Evolutionary conservation across 2,113 vertebrate species (phyloP).

Genomic region (Tenebrosternarchus preto): DNA sequence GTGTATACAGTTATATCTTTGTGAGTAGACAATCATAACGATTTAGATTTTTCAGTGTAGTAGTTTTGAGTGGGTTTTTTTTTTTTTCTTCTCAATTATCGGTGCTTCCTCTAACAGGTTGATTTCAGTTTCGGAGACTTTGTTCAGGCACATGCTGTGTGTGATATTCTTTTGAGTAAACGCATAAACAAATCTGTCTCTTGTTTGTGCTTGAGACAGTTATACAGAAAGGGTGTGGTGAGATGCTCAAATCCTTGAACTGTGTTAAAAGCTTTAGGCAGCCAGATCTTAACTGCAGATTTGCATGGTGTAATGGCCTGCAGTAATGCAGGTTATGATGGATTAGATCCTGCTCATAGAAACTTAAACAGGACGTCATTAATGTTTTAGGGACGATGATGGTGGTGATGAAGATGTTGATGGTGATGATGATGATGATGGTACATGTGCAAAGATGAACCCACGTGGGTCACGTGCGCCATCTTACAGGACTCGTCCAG

Average conservation of each 20-base stretch:
- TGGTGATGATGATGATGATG: slow-evolving; percentile 43
- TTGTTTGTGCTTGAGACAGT: not conserved
- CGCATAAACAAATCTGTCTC: not conserved
- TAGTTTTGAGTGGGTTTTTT: not conserved
- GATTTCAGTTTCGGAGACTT: not conserved
- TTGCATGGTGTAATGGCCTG: slow-evolving; percentile 50
- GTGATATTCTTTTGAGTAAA: not conserved
- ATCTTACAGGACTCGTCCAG: too few species aligned
- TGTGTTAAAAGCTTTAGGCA: slow-evolving; percentile 53
- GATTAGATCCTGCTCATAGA: slow-evolving; percentile 30
- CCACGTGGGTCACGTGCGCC: not conserved
- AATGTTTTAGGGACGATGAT: slow-evolving; percentile 51
- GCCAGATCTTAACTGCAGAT: slow-evolving; percentile 45
- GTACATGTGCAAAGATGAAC: slow-evolving; percentile 27
- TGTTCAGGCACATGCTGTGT: not conserved
- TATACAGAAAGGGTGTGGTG: slow-evolving; percentile 2
- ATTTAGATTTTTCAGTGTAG: not conserved
- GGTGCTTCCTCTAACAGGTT: not conserved
- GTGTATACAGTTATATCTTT: too few species aligned
- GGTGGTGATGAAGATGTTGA: slow-evolving; percentile 35
- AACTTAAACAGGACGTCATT: slow-evolving; percentile 49
- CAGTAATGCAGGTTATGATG: slow-evolving; percentile 59
- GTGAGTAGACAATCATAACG: too few species aligned
- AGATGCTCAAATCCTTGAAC: slow-evolving; percentile 3
- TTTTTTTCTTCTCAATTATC: not conserved